Conservation (phyloP, 2,888 invertebrate species). For the Phymatocera aterrima region DNA sequence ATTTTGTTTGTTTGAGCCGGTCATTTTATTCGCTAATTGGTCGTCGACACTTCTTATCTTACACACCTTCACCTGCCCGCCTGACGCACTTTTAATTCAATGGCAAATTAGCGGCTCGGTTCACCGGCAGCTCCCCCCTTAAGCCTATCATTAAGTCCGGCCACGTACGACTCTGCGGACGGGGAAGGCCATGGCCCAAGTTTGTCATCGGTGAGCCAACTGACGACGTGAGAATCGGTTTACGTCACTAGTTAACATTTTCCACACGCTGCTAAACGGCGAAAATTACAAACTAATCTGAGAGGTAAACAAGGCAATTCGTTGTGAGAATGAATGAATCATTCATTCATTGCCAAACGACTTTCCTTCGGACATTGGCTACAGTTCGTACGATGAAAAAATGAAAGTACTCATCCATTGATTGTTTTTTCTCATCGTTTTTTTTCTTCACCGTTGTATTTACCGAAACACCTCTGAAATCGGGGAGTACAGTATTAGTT, state of each 20-base stretch:
- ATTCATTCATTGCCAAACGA: neutral
- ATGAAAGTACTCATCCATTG: neutral
- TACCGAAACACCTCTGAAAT: neutral
- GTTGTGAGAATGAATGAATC: conserved; percentile 10
- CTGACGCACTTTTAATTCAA: conserved; percentile 15
- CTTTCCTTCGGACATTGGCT: neutral
- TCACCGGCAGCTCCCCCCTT: neutral
- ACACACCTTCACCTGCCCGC: neutral
- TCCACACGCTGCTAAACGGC: neutral
- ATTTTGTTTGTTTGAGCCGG: neutral
- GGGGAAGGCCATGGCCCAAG: conserved; percentile 39
- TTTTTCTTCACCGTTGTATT: too few relatives aligned
- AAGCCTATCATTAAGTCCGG: conserved; percentile 34
- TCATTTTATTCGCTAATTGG: neutral
- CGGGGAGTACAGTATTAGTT: too few relatives aligned
- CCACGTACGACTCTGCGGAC: conserved; percentile 23
- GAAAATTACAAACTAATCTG: neutral
- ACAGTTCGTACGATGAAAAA: neutral
- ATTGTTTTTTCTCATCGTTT: too few relatives aligned
- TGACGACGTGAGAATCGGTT: conserved; percentile 7
- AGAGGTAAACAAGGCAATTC: conserved; percentile 8
- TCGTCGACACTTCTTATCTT: neutral
- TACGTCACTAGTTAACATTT: conserved; percentile 36
- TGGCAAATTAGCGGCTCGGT: conserved; percentile 31
- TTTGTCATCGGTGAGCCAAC: conserved; percentile 36